phyloP scores from a whole-genome alignment of 2,113 vertebrate genomes.

The Pelecanus crispus region DNA sequence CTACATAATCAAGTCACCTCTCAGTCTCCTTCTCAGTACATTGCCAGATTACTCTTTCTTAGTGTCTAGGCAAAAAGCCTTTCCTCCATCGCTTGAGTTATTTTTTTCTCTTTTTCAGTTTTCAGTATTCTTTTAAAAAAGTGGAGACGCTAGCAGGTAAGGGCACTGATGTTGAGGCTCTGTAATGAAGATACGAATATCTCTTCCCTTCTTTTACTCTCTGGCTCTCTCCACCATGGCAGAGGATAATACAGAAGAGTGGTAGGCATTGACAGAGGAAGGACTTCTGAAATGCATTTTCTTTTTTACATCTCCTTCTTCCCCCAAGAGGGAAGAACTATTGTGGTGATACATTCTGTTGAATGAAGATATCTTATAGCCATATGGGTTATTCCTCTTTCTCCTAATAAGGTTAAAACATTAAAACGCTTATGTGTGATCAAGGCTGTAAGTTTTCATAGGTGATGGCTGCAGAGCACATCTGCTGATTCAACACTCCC shows the following conservation, averaged over 20 bases:
- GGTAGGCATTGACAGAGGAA: not conserved
- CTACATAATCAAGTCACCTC: not conserved
- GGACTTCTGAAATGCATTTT: not conserved
- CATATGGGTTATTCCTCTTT: not conserved
- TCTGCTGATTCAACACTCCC: not conserved
- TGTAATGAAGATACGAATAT: not conserved
- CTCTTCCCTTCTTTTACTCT: not conserved
- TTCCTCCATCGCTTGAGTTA: not conserved
- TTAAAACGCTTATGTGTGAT: not conserved
- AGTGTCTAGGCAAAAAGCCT: not conserved
- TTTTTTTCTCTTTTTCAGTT: not conserved
- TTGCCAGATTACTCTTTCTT: not conserved
- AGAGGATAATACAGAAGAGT: not conserved
- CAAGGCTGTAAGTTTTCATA: not conserved
- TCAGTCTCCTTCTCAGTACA: not conserved
- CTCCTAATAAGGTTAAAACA: not conserved
- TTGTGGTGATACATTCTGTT: not conserved
- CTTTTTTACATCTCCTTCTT: not conserved
- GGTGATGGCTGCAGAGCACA: not conserved
- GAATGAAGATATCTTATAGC: not conserved
- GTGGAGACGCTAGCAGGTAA: not conserved
- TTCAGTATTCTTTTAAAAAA: not conserved
- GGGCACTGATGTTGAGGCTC: not conserved
- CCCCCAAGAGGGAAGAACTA: not conserved
- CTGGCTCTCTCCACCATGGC: not conserved